Evolutionary conservation across 2,888 invertebrate species (phyloP).

Genomic region (Notodonta dromedarius): DNA sequence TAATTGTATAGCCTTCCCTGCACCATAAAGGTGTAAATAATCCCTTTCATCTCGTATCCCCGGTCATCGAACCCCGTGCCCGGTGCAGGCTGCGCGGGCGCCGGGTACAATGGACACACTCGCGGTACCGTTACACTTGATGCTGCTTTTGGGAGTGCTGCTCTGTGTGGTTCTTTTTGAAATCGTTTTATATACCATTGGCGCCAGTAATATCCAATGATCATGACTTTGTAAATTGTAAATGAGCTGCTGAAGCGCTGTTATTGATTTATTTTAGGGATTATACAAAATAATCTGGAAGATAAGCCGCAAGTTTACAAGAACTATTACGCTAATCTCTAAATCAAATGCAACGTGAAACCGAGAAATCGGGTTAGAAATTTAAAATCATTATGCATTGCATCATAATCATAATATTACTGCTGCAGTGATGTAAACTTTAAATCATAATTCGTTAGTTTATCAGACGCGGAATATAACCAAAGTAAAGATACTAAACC

Average conservation of each 20-base stretch:
- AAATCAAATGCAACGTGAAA: no score
- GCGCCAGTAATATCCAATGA: conserved; percentile 27
- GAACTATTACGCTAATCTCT: no score
- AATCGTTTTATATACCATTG: conserved; percentile 30
- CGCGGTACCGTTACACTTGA: conserved; percentile 32
- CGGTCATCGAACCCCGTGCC: conserved; percentile 5
- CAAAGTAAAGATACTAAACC: no score
- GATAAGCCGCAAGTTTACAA: no score
- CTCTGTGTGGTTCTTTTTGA: conserved; percentile 21
- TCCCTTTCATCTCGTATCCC: background rate
- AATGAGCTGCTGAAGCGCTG: conserved; percentile 27
- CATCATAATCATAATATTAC: no score
- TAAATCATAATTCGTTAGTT: no score
- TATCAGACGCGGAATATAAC: no score
- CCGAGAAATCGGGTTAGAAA: no score
- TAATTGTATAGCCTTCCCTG: no score
- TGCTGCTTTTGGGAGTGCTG: conserved; percentile 27
- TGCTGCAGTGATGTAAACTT: no score
- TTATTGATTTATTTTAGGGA: background rate
- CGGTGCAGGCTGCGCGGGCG: conserved; percentile 3
- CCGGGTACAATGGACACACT: conserved; percentile 16
- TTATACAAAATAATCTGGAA: no score
- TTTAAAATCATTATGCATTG: no score
- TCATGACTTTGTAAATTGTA: conserved; percentile 1
- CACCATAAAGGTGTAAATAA: background rate